Percentiles rank a stretch among this genome's conserved stretches.
These are phyloP conservation scores for Poecile atricapillus DNA, from an alignment of 2,113 vertebrate species.

Conservation along the genomic window DNA sequence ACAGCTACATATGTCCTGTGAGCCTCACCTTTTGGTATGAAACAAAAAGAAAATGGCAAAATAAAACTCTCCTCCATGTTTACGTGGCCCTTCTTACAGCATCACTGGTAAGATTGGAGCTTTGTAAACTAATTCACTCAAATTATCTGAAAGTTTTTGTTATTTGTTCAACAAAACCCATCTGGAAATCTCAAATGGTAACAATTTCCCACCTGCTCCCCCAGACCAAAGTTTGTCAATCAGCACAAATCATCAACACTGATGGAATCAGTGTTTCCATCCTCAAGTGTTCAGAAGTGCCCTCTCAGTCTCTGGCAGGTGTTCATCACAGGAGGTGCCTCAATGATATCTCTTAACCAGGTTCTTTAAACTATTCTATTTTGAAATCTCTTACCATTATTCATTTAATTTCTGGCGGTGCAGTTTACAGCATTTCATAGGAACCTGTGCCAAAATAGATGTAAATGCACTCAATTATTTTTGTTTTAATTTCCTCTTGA, in stretches of 20 bases:
- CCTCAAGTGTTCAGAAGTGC: neutral
- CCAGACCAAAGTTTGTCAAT: neutral
- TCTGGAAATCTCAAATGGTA: neutral
- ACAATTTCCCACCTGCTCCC: neutral
- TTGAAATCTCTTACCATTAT: neutral
- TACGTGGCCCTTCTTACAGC: neutral
- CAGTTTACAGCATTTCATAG: neutral
- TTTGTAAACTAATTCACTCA: neutral
- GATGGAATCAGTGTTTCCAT: neutral
- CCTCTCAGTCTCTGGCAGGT: neutral
- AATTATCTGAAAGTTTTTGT: neutral
- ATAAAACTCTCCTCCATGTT: neutral
- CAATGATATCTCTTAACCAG: neutral
- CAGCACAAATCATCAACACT: conserved; percentile 2
- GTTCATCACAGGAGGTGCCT: neutral
- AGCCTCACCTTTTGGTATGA: neutral
- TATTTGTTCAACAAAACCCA: neutral
- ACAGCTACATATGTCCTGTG: accelerated
- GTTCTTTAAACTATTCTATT: neutral
- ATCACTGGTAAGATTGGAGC: neutral
- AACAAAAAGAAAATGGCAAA: neutral
- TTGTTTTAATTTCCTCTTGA: neutral
- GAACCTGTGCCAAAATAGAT: neutral
- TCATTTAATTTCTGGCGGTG: neutral
- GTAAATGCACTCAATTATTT: neutral